Base-by-base conservation (phyloP, 2,888 invertebrate species). In the Trichogramma evanescens region DNA sequence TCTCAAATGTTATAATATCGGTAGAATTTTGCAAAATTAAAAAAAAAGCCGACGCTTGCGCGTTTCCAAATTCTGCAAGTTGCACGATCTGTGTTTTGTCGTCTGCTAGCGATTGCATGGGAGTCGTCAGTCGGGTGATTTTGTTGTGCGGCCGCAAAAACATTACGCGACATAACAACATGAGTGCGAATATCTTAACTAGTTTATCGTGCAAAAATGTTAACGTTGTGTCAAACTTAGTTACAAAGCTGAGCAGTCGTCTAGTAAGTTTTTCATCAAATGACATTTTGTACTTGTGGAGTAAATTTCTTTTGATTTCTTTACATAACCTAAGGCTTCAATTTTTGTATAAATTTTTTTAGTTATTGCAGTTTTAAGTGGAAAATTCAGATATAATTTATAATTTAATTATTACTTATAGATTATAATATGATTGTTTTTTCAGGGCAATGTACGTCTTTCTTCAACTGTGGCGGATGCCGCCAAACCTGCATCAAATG, bases 391-490 rank as follows among this genome's bases (percentile, higher is more conserved):
- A n/a, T 7, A 6, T 10, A 9, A 51, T 8, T 46, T 8, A 10
- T 40, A 44, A 50, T 55, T 50, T 46, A 58, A 41, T 58, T 52
- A 2, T 26, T 26, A 26, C 26, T 26, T 26, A 2, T 26, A 2
- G 26, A 2, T 26, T 26, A 26, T 26, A 26, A 26, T 26, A 26
- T 26, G 26, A 26, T 2, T 26, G 26, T 13, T 9, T 39, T 48
- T 63, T 2, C 43, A 64, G 64, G 59, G 50, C 7, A 56, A 56
- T 59, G 52, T 42, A 43, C 54, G 9, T 7, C 50, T 58, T 46
- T 60, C 60, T 38, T 64, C 62, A 3, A 63, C 62, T n/a, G 38
- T n/a, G 5, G 54, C 50, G 26, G 58, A 10, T 53, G 38, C 45
- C 42, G 42, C 40, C 40, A n/a, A 40, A 45, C 9, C 2, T 45